Conservation (phyloP, 2,888 invertebrate genomes). For the Drosophila villosipedis region DNA sequence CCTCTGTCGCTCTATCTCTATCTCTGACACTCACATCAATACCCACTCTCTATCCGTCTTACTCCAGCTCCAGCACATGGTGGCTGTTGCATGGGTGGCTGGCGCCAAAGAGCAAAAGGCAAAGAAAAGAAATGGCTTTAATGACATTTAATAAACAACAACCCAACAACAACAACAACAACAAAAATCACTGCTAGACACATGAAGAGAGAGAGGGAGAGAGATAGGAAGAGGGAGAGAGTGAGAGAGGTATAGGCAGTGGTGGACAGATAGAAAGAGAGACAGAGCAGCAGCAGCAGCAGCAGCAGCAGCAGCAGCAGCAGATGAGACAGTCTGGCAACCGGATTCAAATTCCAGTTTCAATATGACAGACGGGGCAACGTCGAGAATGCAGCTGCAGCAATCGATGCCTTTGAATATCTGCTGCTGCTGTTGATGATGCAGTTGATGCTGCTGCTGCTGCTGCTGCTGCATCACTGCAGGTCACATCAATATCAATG, state of each 20-base stretch:
- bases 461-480: constrained; percentile 14
- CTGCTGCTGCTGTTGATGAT: constrained; percentile 7
- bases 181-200: constrained; percentile 5
- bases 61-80: constrained; percentile 16
- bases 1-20: background rate
- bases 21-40: constrained; percentile 8
- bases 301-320: background rate
- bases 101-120: constrained; percentile 47
- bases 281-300: background rate
- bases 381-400: constrained; percentile 38
- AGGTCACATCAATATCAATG: constrained; percentile 63
- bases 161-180: constrained; percentile 28
- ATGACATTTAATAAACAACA: constrained; percentile 73
- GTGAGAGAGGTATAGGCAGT: background rate
- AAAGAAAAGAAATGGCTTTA: constrained; percentile 57
- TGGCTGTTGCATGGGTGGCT: constrained; percentile 40
- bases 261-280: background rate
- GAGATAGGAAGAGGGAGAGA: background rate
- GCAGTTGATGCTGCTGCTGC: constrained; percentile 13
- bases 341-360: constrained; percentile 77
- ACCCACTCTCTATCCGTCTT: constrained; percentile 1
- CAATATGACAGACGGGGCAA: constrained; percentile 40
- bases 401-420: constrained; percentile 14
- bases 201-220: background rate
- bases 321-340: constrained; percentile 40